Evolutionary conservation across 2,888 invertebrate genomes (phyloP), one percentile per base, ranked within the genome.

Genomic region (Dinocampus coccinellae): DNA sequence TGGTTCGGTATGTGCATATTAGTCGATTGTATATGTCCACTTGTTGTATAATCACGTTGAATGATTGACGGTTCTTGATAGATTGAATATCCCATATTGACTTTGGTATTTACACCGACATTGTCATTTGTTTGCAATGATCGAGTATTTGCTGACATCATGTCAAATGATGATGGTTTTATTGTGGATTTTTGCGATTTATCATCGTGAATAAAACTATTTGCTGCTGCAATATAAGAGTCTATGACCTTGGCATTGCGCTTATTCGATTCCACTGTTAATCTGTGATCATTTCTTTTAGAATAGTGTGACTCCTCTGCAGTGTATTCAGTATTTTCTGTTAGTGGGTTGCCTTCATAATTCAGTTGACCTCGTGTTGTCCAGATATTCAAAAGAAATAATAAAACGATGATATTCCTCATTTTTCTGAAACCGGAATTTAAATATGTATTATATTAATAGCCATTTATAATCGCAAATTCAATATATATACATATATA

Each of bases 321-420:
- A 7, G 82, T 80, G 67, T 85, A 85, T 33, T 84, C 84, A 2
- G 83, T 85, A 69, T 82, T 79, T 53, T 86, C 85, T 58, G 85
- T 86, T 60, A 84, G 70, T n/a, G 85, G 85, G 72, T 83, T 85
- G 47, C 86, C 86, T 60, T 85, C 83, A 78, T 78, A 86, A 75
- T 86, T 86, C 29, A 86, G 74, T 70, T 85, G 85, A 69, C 76
- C 82, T 52, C 69, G 66, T 3, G 70, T 24, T 39, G 62, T 26
- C 36, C 26, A 67, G 52, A 62, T 53, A 42, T 58, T 57, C 74
- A 73, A 52, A 10, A 65, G 60, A 16, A 78, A 67, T 52, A 77
- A 36, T 10, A 79, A 64, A 13, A 78, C 42, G 9, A 79, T 58
- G 20, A 62, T 70, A 53, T 69, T 1, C 55, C 66, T 57, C 76